Conservation (phyloP, 2,113 vertebrate genomes). For the Spheniscus mendiculus region DNA sequence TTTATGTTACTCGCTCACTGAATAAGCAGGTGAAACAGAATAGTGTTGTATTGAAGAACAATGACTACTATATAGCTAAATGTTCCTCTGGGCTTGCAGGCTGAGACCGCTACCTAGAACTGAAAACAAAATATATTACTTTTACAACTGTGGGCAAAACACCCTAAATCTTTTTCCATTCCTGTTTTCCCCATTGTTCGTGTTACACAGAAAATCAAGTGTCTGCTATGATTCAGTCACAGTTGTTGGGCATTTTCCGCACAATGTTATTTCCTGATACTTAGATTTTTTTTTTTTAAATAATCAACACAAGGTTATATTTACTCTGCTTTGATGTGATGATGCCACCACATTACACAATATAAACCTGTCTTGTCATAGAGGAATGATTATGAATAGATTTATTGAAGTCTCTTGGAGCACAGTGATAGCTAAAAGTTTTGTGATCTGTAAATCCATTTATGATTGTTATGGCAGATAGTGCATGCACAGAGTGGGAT, state of each 20-base stretch:
- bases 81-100: neutral
- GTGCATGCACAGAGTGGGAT: neutral
- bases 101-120: neutral
- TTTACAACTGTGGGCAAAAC: neutral
- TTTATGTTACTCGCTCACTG: neutral
- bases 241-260: neutral
- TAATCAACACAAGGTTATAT: neutral
- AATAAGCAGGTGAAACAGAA: neutral
- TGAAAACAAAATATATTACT: neutral
- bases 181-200: rapidly evolving
- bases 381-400: no score
- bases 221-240: neutral
- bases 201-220: neutral
- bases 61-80: neutral
- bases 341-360: neutral
- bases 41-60: neutral
- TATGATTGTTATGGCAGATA: neutral
- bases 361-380: neutral
- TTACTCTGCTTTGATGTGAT: neutral
- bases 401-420: neutral
- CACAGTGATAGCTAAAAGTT: neutral
- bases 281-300: neutral
- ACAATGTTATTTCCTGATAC: neutral
- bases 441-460: neutral
- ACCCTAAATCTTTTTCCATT: neutral